Percentiles rank a stretch among this genome's conserved stretches.
phyloP scores from a whole-genome alignment of 2,113 vertebrate species.

The Lophius piscatorius region DNA sequence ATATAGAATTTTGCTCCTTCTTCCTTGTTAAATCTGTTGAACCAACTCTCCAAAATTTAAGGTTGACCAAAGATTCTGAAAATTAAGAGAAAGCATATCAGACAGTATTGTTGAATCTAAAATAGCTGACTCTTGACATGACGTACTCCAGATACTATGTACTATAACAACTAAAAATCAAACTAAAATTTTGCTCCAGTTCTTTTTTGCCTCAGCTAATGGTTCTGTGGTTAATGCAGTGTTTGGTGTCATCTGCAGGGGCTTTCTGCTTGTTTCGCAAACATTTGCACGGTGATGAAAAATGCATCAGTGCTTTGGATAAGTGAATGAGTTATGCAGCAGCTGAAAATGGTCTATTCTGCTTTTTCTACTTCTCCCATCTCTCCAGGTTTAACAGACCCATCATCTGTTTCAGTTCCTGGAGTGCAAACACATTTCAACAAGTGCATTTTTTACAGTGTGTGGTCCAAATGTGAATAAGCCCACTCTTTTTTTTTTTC shows the following conservation, averaged over 20 bases:
- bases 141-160: background rate
- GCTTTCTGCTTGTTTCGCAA: slow-evolving; percentile 17
- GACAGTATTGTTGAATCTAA: too few species aligned
- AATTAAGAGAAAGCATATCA: too few species aligned
- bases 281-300: slow-evolving; percentile 29
- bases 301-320: slow-evolving; percentile 22
- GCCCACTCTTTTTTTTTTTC: slow-evolving; percentile 8
- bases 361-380: slow-evolving; percentile 1
- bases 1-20: too few species aligned
- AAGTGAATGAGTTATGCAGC: slow-evolving; percentile 4
- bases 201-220: background rate
- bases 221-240: too few species aligned
- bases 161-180: too few species aligned
- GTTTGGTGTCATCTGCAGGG: slow-evolving; percentile 24
- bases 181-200: slow-evolving; percentile 32
- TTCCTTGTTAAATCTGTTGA: too few species aligned
- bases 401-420: background rate
- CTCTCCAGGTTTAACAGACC: background rate
- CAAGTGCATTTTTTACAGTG: background rate
- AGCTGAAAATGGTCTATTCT: background rate
- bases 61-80: too few species aligned
- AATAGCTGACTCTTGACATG: slow-evolving; percentile 27
- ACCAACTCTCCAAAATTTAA: too few species aligned
- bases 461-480: slow-evolving; percentile 7
- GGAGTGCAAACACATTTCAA: background rate